These are phyloP conservation scores for Perizoma affinitatum DNA, from an alignment of 2,888 invertebrate genomes.

Conservation along the genomic window DNA sequence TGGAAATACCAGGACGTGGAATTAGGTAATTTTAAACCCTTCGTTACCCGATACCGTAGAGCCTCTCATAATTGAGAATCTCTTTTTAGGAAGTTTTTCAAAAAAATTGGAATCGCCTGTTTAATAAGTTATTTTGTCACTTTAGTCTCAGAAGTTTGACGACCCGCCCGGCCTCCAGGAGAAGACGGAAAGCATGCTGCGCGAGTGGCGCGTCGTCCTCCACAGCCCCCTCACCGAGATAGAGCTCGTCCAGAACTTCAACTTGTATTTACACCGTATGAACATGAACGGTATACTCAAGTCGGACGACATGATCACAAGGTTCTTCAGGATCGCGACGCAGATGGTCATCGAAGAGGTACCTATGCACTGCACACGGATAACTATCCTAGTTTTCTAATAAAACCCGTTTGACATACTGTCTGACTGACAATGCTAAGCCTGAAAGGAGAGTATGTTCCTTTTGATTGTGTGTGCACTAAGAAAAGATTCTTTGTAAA, in stretches of 20 bases:
- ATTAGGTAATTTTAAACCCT: too few species aligned
- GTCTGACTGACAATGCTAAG: too few species aligned
- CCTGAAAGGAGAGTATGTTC: too few species aligned
- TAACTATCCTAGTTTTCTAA: neutral
- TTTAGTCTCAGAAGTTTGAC: constrained; percentile 88
- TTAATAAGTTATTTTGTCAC: too few species aligned
- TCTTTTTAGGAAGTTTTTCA: too few species aligned
- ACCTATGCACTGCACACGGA: neutral
- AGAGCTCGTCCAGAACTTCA: constrained; percentile 95
- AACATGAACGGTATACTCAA: constrained; percentile 95
- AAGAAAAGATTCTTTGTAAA: too few species aligned
- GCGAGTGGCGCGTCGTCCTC: constrained; percentile 98
- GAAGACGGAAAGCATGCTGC: constrained; percentile 95
- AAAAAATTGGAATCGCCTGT: too few species aligned
- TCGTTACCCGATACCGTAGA: too few species aligned
- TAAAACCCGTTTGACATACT: neutral
- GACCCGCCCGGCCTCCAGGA: constrained; percentile 97
- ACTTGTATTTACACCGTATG: constrained; percentile 97
- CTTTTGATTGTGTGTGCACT: too few species aligned
- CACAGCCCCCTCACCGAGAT: constrained; percentile 91
- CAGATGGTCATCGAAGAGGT: constrained; percentile 98
- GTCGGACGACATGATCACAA: constrained; percentile 97
- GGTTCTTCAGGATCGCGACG: constrained; percentile 98
- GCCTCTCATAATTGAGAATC: too few species aligned
- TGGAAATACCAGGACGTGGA: too few species aligned